Conservation (phyloP, 2,113 vertebrate genomes). For the Edolisoma coerulescens region DNA sequence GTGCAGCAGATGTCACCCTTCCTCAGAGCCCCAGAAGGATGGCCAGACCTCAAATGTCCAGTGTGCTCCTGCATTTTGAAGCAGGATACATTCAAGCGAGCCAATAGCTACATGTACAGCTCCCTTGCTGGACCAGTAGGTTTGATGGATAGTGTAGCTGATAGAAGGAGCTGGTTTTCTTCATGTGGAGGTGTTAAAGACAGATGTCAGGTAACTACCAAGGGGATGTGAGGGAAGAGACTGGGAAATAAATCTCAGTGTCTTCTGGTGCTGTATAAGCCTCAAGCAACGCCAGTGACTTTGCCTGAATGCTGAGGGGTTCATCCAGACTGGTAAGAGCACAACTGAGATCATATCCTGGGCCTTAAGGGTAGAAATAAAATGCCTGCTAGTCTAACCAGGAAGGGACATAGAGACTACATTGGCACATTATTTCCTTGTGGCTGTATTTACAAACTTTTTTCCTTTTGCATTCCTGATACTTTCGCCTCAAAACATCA, state of each 20-base stretch:
- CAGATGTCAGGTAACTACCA: not conserved
- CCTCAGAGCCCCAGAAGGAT: not conserved
- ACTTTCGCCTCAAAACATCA: not conserved
- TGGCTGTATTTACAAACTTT: not conserved
- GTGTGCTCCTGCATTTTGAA: not conserved
- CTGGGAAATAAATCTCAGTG: not conserved
- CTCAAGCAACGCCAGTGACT: not conserved
- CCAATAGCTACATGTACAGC: not conserved
- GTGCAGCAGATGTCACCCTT: not conserved
- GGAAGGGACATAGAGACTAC: not conserved
- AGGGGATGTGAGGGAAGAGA: not conserved
- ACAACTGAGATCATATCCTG: not conserved
- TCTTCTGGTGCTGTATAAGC: not conserved
- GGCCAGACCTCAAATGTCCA: not conserved
- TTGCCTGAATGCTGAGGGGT: not conserved
- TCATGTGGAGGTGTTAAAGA: not conserved
- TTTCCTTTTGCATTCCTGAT: not conserved
- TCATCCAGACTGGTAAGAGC: not conserved
- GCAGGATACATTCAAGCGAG: not conserved
- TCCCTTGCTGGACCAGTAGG: not conserved
- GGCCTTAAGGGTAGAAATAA: not conserved
- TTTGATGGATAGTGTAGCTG: not conserved
- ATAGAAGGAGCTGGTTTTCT: not conserved
- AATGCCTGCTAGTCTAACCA: not conserved
- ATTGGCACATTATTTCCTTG: not conserved